phyloP scores from a whole-genome alignment of 1,140 invertebrate species.

The Oncopodura yosiiana region DNA sequence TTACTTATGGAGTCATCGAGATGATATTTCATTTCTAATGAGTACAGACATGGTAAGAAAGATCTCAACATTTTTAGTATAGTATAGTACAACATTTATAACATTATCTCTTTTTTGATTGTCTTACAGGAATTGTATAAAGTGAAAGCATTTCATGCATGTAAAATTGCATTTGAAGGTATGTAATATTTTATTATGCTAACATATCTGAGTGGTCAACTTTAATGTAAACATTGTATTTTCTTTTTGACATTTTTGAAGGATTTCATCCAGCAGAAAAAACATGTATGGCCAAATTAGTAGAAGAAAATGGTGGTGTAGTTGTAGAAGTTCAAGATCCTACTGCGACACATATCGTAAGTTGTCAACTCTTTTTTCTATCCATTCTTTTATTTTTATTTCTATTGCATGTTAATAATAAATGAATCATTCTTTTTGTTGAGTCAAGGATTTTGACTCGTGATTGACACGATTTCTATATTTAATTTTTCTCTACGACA shows the following conservation, averaged over 20 bases:
- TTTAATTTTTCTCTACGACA: too few species aligned
- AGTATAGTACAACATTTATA: background rate
- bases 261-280: slow-evolving; percentile 81
- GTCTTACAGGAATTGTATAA: slow-evolving; percentile 43
- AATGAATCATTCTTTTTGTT: too few species aligned
- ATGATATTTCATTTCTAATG: slow-evolving; percentile 3
- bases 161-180: slow-evolving; percentile 28
- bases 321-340: slow-evolving; percentile 63
- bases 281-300: slow-evolving; percentile 79
- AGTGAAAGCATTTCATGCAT: slow-evolving; percentile 74
- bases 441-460: too few species aligned
- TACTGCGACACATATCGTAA: slow-evolving; percentile 81
- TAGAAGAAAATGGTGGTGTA: slow-evolving; percentile 72
- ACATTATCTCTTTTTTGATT: background rate
- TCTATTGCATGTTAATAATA: too few species aligned
- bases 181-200: too few species aligned
- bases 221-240: too few species aligned
- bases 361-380: too few species aligned
- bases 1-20: slow-evolving; percentile 61
- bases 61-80: slow-evolving; percentile 44
- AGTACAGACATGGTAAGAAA: slow-evolving; percentile 14
- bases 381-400: too few species aligned
- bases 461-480: too few species aligned
- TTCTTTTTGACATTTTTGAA: too few species aligned
- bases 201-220: too few species aligned